Conservation (phyloP, 2,888 invertebrate species). For the Melinopterus prodromus region DNA sequence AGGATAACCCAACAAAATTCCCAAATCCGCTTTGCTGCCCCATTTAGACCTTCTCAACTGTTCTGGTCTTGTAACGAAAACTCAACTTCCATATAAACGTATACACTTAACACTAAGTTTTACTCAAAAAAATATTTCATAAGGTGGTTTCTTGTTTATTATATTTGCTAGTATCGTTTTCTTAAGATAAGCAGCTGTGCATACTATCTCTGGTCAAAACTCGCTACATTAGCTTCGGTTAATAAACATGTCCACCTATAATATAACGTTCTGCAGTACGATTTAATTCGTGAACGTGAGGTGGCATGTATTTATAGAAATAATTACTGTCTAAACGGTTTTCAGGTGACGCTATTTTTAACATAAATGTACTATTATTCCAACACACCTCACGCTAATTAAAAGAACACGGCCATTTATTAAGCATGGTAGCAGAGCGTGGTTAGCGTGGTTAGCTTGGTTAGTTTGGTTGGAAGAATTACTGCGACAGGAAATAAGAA, state of each 20-base stretch:
- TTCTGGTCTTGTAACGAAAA: constrained; percentile 38
- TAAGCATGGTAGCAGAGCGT: too few species aligned
- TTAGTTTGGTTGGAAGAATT: too few species aligned
- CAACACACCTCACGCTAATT: too few species aligned
- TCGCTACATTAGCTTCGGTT: constrained; percentile 24
- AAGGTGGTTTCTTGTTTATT: constrained; percentile 19
- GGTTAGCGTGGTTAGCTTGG: too few species aligned
- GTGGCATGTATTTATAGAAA: constrained; percentile 41
- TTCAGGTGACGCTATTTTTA: too few species aligned
- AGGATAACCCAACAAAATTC: constrained; percentile 33
- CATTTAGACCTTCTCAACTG: constrained; percentile 27
- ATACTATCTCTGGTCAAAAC: constrained; percentile 28
- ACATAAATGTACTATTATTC: too few species aligned
- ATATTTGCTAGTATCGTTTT: constrained; percentile 33
- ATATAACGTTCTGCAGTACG: constrained; percentile 35
- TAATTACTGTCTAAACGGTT: too few species aligned
- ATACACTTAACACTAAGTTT: constrained; percentile 35
- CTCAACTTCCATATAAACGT: constrained; percentile 35
- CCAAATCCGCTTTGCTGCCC: constrained; percentile 29
- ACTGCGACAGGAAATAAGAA: too few species aligned
- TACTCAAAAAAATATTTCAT: constrained; percentile 25
- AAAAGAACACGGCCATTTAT: too few species aligned
- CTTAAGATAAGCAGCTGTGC: constrained; percentile 25
- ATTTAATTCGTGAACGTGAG: constrained; percentile 45
- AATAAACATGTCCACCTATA: constrained; percentile 13